Conservation (phyloP, 2,888 invertebrate genomes). For the Conops quadrifasciatus region DNA sequence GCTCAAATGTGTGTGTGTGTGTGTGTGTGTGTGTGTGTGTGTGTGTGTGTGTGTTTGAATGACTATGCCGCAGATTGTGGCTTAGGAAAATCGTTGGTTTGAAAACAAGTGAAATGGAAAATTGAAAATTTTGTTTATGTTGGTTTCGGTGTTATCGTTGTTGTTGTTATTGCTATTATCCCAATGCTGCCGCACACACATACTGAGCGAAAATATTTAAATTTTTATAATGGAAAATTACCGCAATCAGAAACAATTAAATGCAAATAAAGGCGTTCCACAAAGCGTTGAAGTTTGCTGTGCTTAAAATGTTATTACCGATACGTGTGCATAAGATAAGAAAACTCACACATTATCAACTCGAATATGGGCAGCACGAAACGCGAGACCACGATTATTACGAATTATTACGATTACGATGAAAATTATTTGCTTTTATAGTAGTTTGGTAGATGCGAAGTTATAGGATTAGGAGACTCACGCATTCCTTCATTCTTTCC, state of each 20-base stretch:
- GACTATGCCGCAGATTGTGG: neutral
- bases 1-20: neutral
- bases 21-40: neutral
- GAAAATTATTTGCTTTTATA: no score
- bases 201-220: neutral
- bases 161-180: neutral
- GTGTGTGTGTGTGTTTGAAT: neutral
- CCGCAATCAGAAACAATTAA: no score
- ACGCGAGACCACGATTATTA: no score
- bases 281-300: no score
- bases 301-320: neutral
- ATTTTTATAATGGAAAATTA: conserved; percentile 33
- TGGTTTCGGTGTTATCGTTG: conserved; percentile 12
- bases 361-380: no score
- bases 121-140: conserved; percentile 23
- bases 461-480: no score
- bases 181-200: neutral
- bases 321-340: neutral
- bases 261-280: conserved; percentile 21
- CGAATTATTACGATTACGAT: no score
- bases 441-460: no score
- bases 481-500: no score
- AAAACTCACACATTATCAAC: no score
- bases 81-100: neutral
- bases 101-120: conserved; percentile 19